Percentiles rank a stretch among this genome's conserved stretches.
These are phyloP conservation scores for Pelecanoides urinatrix DNA, from an alignment of 2,113 vertebrate species.

Conservation along the genomic window DNA sequence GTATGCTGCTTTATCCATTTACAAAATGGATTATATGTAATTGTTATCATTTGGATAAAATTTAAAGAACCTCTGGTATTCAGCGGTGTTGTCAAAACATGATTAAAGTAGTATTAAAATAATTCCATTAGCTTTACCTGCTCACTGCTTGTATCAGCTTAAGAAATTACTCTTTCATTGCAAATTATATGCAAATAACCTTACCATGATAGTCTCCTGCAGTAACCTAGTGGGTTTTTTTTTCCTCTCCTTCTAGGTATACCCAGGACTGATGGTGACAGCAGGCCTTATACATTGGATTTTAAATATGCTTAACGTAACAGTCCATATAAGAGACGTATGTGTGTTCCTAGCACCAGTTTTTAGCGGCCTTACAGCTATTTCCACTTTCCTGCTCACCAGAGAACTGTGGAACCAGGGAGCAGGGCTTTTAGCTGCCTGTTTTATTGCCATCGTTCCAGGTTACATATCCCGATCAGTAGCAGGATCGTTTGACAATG, in stretches of 20 bases:
- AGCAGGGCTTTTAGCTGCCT: conserved; percentile 95
- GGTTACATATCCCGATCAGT: conserved; percentile 99
- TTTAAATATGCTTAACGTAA: conserved; percentile 94
- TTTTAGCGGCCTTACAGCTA: conserved; percentile 97
- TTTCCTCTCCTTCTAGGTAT: conserved; percentile 78
- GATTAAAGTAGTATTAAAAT: neutral
- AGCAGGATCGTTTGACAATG: conserved; percentile 98
- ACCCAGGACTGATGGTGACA: conserved; percentile 98
- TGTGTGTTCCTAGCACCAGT: conserved; percentile 97
- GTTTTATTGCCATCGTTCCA: conserved; percentile 98
- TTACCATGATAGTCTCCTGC: neutral
- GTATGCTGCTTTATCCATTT: neutral
- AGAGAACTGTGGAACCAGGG: conserved; percentile 99
- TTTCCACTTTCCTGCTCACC: conserved; percentile 97
- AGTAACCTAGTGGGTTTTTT: neutral
- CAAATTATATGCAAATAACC: neutral
- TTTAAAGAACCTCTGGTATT: neutral
- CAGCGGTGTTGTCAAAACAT: neutral
- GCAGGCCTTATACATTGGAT: conserved; percentile 99
- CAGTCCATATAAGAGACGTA: conserved; percentile 97
- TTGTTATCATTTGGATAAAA: conserved; percentile 26
- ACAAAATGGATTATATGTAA: neutral
- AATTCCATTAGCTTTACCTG: neutral
- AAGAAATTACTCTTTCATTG: conserved; percentile 2
- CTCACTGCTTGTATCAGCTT: neutral